A percentile compares a stretch with the other conserved stretches of the same genome.
These are phyloP conservation scores for Champsocephalus gunnari DNA, from an alignment of 2,797 vertebrate genomes.

Conservation along the genomic window DNA sequence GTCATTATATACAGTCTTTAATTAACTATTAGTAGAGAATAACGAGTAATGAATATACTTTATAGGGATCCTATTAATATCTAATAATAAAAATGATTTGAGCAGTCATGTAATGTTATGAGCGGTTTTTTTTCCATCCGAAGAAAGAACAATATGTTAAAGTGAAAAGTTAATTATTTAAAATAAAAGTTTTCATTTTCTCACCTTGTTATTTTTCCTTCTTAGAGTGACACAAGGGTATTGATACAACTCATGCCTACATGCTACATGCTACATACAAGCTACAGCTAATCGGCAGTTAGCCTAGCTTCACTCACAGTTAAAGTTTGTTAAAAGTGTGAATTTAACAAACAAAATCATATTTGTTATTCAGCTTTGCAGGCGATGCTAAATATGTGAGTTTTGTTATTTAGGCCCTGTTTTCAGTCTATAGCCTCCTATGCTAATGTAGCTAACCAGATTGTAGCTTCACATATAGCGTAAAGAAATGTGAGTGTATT, in stretches of 20 bases:
- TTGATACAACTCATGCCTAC: neutral
- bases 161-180: neutral
- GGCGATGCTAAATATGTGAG: too few relatives aligned
- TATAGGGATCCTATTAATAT: too few relatives aligned
- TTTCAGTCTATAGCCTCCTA: neutral
- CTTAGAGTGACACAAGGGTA: neutral
- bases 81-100: neutral
- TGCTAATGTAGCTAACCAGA: neutral
- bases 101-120: neutral
- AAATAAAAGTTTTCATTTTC: neutral
- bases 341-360: neutral
- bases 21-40: too few relatives aligned
- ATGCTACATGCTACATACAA: neutral
- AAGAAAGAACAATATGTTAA: neutral
- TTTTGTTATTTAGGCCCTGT: too few relatives aligned
- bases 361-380: neutral
- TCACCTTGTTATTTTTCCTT: neutral
- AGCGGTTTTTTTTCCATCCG: neutral
- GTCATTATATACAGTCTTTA: too few relatives aligned
- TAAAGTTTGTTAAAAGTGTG: neutral
- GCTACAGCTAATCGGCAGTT: neutral
- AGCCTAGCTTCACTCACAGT: neutral
- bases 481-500: too few relatives aligned
- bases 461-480: neutral
- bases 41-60: too few relatives aligned